Evolutionary conservation across 2,888 invertebrate species (phyloP).

Genomic region (Pollenia amentaria): DNA sequence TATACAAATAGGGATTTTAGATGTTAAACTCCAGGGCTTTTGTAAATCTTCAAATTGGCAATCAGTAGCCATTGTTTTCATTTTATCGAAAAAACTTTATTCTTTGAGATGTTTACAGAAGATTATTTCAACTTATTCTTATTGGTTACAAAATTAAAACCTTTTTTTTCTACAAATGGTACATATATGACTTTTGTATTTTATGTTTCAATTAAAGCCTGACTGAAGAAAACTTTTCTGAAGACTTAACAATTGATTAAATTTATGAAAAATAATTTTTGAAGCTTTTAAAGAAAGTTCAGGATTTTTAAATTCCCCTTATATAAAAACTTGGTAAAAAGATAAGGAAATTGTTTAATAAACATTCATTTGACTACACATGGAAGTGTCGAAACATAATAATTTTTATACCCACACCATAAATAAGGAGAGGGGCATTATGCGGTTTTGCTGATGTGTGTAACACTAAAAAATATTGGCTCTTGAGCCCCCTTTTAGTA

Average conservation of each 20-base stretch:
- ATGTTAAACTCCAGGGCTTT: not conserved
- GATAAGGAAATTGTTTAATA: too few species aligned
- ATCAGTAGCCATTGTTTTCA: not conserved
- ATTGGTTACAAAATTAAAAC: not conserved
- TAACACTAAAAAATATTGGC: too few species aligned
- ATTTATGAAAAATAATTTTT: not conserved
- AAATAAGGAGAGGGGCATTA: too few species aligned
- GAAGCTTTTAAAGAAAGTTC: too few species aligned
- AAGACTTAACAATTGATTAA: not conserved
- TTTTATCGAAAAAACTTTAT: not conserved
- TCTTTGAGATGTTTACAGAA: not conserved
- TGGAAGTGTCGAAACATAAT: too few species aligned
- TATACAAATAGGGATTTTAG: not conserved
- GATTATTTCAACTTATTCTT: not conserved
- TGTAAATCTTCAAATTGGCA: not conserved
- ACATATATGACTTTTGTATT: not conserved
- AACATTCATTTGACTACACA: too few species aligned
- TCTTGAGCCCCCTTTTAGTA: too few species aligned
- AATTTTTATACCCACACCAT: too few species aligned
- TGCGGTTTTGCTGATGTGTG: too few species aligned
- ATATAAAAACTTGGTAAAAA: too few species aligned
- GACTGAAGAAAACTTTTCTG: not conserved
- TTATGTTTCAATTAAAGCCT: not conserved
- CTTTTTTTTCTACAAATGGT: not conserved
- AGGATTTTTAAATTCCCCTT: too few species aligned